These are phyloP conservation scores for Acanthacorydalis orientalis DNA, from an alignment of 2,888 invertebrate genomes.

Conservation along the genomic window DNA sequence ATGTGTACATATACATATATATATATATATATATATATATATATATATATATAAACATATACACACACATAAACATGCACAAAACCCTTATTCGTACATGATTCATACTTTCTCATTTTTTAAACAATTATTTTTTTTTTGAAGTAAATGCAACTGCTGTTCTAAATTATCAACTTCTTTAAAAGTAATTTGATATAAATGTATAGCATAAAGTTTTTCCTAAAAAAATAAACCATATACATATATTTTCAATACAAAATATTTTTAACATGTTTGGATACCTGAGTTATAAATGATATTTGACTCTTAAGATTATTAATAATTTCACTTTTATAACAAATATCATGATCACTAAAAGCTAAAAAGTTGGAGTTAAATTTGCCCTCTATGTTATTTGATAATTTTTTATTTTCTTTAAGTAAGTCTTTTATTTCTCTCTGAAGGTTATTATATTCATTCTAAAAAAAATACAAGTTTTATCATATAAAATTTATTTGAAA, in stretches of 20 bases:
- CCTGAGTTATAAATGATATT: constrained; percentile 21
- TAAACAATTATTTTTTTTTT: constrained; percentile 1
- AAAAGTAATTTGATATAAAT: constrained; percentile 49
- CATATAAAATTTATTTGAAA: too few relatives aligned
- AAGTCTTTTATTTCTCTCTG: constrained; percentile 20
- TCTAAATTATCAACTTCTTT: constrained; percentile 49
- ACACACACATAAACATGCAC: too few relatives aligned
- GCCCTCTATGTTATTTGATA: constrained; percentile 16
- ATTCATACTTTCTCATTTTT: constrained; percentile 15
- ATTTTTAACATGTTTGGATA: constrained; percentile 11
- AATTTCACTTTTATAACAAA: constrained; percentile 16
- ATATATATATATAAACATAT: too few relatives aligned
- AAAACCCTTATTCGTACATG: constrained; percentile 11
- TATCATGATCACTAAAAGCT: constrained; percentile 10
- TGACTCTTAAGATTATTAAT: constrained; percentile 24
- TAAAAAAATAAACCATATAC: constrained; percentile 16
- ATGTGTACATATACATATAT: too few relatives aligned
- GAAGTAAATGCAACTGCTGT: constrained; percentile 32
- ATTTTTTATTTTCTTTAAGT: constrained; percentile 22
- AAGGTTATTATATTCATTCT: constrained; percentile 20
- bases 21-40: too few relatives aligned
- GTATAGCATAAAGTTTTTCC: constrained; percentile 48
- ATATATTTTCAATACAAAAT: neutral
- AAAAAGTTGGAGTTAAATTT: constrained; percentile 9
- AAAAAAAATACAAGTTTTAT: constrained; percentile 9